These are phyloP conservation scores for Thalassoma bifasciatum DNA, from an alignment of 2,113 vertebrate genomes.

Conservation along the genomic window DNA sequence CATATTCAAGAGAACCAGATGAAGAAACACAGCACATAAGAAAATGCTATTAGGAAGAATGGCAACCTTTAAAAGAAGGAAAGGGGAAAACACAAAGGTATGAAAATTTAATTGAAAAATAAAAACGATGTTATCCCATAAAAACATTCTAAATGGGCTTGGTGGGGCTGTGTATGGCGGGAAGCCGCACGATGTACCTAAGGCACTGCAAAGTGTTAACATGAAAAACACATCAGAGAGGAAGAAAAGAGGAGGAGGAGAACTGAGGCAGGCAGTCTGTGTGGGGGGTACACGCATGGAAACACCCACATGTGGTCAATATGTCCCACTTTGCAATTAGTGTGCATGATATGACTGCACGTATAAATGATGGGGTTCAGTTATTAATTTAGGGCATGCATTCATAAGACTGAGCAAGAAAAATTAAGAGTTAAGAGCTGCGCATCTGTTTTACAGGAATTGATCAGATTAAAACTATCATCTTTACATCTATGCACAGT, in stretches of 20 bases:
- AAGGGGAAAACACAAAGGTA: slow-evolving; percentile 76
- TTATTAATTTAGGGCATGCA: slow-evolving; percentile 4
- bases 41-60: slow-evolving; percentile 43
- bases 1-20: slow-evolving; percentile 3
- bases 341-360: slow-evolving; percentile 38
- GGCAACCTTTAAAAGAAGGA: slow-evolving; percentile 53
- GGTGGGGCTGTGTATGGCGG: slow-evolving; percentile 75
- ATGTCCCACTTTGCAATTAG: slow-evolving; percentile 69
- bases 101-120: slow-evolving; percentile 85
- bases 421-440: background rate
- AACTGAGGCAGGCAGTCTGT: slow-evolving; percentile 14
- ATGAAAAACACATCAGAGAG: slow-evolving; percentile 86
- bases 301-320: slow-evolving; percentile 63
- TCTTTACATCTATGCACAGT: background rate
- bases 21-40: slow-evolving; percentile 10
- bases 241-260: slow-evolving; percentile 16
- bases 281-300: slow-evolving; percentile 45
- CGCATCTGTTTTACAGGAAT: slow-evolving; percentile 2
- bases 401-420: slow-evolving; percentile 6
- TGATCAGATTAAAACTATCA: slow-evolving; percentile 2
- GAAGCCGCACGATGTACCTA: slow-evolving; percentile 81
- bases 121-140: slow-evolving; percentile 79
- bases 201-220: slow-evolving; percentile 85
- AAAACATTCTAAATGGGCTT: slow-evolving; percentile 81
- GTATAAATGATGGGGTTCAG: slow-evolving; percentile 35